Percentiles rank a stretch among this genome's conserved stretches.
Evolutionary conservation across 2,888 invertebrate species (phyloP).

Genomic region (Augiades crinisus): DNA sequence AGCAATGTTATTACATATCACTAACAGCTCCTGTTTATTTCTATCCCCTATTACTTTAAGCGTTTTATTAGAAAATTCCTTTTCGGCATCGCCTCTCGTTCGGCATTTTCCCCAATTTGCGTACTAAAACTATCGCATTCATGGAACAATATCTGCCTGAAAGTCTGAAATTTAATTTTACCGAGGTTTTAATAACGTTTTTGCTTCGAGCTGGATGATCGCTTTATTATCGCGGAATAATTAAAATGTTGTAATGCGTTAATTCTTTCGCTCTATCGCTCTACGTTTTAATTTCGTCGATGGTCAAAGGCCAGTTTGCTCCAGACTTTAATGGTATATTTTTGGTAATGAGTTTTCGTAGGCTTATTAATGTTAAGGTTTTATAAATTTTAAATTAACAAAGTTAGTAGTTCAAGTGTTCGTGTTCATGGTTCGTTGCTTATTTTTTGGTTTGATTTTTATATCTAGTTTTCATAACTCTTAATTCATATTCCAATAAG

Average conservation of each 20-base stretch:
- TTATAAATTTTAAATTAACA: too few species aligned
- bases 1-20: neutral
- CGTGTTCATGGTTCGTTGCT: too few species aligned
- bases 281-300: slow-evolving; percentile 11
- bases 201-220: slow-evolving; percentile 1
- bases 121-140: neutral
- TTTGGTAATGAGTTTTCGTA: neutral
- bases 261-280: slow-evolving; percentile 14
- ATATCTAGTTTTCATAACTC: too few species aligned
- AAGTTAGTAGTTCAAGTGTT: too few species aligned
- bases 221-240: slow-evolving; percentile 4
- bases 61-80: neutral
- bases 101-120: neutral
- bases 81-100: neutral
- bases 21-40: neutral
- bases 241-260: slow-evolving; percentile 4
- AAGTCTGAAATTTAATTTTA: slow-evolving; percentile 6
- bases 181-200: slow-evolving; percentile 7
- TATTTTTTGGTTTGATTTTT: too few species aligned
- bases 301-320: slow-evolving; percentile 3
- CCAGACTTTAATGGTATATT: neutral
- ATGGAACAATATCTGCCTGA: slow-evolving; percentile 1
- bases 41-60: neutral
- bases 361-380: too few species aligned
- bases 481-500: too few species aligned